Conservation (phyloP, 2,113 vertebrate genomes). For the Solea solea region DNA sequence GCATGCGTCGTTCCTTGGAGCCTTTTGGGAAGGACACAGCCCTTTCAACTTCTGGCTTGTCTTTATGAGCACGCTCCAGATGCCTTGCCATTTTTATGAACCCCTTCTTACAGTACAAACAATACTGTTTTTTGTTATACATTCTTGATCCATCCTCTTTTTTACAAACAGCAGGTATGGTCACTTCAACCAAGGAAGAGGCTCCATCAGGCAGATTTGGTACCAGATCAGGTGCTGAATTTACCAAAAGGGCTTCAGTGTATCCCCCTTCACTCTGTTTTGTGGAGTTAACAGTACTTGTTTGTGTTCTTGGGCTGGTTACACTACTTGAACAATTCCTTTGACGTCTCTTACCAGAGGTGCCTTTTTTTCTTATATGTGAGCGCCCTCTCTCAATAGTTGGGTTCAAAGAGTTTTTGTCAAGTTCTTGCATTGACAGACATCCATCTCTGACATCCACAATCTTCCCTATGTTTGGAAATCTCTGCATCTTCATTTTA, state of each 20-base stretch:
- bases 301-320: too few species aligned
- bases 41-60: too few species aligned
- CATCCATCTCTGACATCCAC: background rate
- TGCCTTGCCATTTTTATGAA: too few species aligned
- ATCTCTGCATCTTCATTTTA: background rate
- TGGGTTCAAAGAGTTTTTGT: background rate
- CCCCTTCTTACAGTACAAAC: background rate
- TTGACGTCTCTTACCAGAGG: background rate
- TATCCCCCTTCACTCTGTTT: background rate
- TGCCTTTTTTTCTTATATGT: background rate
- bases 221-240: background rate
- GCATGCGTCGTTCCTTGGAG: too few species aligned
- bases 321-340: background rate
- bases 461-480: background rate
- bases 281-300: background rate
- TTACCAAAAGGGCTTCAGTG: background rate
- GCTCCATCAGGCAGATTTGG: background rate
- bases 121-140: constrained; percentile 13
- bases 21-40: too few species aligned
- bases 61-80: too few species aligned
- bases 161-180: background rate
- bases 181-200: background rate
- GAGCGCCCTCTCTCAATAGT: background rate
- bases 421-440: background rate
- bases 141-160: constrained; percentile 7